Evolutionary conservation across 1,140 invertebrate species (phyloP).

Genomic region (Pygmarrhopalites habei): DNA sequence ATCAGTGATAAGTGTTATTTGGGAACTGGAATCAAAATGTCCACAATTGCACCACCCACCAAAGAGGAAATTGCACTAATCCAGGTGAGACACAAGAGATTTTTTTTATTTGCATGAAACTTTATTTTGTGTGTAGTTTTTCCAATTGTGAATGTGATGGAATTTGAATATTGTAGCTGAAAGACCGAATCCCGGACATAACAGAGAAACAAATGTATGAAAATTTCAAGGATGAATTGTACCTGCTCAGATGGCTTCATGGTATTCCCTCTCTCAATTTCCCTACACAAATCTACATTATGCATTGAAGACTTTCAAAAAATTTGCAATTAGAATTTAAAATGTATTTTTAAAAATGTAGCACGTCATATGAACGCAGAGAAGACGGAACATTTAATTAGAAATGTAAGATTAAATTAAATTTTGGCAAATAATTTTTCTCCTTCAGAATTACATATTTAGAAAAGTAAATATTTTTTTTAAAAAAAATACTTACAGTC

Average conservation of each 20-base stretch:
- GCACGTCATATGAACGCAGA: constrained; percentile 2
- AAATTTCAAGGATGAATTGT: constrained; percentile 6
- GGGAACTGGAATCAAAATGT: not conserved
- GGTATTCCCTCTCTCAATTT: not conserved
- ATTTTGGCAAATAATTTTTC: not conserved
- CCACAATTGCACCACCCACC: not conserved
- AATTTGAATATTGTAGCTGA: not conserved
- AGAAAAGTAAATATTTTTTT: not conserved
- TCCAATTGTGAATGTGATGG: not conserved
- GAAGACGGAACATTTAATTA: not conserved
- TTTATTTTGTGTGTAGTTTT: not conserved
- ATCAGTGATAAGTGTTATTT: not conserved
- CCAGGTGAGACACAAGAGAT: not conserved
- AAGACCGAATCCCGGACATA: constrained; percentile 2
- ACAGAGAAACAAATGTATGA: not conserved
- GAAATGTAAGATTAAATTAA: not conserved
- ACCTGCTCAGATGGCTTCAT: constrained; percentile 4
- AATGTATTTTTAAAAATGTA: too few species aligned
- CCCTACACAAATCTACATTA: not conserved
- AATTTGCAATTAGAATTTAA: not conserved
- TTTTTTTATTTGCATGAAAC: not conserved
- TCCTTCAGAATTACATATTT: not conserved
- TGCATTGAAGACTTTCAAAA: not conserved
- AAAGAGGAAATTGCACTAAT: constrained; percentile 8
- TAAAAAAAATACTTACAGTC: not conserved